Conservation (phyloP, 2,888 invertebrate species). For the Thereva nobilitata region DNA sequence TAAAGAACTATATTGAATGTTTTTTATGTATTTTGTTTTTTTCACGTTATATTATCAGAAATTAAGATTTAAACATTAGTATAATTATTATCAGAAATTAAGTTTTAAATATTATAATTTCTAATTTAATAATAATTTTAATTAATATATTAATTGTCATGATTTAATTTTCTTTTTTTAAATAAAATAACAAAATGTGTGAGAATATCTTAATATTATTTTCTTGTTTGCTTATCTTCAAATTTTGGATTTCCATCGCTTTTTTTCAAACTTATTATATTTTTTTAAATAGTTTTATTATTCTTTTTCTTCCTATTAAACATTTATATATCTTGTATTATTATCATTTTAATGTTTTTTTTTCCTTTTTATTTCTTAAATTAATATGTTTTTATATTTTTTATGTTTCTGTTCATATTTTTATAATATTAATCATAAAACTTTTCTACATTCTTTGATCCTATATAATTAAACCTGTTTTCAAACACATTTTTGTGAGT, state of each 20-base stretch:
- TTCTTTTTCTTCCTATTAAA: no score
- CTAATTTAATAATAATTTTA: not conserved
- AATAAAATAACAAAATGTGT: conserved; percentile 22
- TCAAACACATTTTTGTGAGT: conserved; percentile 27
- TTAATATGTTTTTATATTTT: conserved; percentile 14
- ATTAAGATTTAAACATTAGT: no score
- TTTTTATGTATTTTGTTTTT: no score
- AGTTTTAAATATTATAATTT: no score
- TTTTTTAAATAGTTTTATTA: no score
- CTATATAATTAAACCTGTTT: conserved; percentile 28
- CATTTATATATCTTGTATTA: no score
- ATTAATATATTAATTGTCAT: conserved; percentile 5
- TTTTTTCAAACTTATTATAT: no score
- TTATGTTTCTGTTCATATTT: conserved; percentile 12
- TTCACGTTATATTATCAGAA: no score
- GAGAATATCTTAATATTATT: conserved; percentile 28
- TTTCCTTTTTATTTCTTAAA: conserved; percentile 17
- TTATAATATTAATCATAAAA: conserved; percentile 6
- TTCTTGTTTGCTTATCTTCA: conserved; percentile 16
- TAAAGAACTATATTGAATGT: no score
- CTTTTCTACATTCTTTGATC: conserved; percentile 36
- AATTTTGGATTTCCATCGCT: no score
- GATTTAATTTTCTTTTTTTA: conserved; percentile 21
- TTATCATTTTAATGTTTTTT: not conserved
- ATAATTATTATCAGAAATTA: no score